These are phyloP conservation scores for Nemotelus pantherinus DNA, from an alignment of 2,888 invertebrate genomes.

Conservation along the genomic window DNA sequence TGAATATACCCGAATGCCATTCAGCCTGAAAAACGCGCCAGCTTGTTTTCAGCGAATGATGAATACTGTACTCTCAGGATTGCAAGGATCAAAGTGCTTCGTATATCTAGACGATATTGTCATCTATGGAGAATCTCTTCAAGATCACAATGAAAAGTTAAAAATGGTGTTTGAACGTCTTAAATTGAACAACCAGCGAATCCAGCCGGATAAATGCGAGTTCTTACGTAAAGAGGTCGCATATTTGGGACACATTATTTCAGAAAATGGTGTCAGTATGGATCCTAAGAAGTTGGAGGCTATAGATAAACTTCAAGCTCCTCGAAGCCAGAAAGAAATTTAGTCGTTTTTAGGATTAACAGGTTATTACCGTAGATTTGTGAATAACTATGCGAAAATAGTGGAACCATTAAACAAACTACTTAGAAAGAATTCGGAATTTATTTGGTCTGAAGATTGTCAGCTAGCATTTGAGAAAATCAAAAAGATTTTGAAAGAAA, in stretches of 20 bases:
- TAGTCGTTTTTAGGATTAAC: not conserved
- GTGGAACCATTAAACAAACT: not conserved
- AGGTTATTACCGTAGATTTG: not conserved
- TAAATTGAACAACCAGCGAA: too few species aligned
- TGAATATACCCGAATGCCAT: too few species aligned
- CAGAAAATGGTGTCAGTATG: too few species aligned
- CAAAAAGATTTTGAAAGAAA: not conserved
- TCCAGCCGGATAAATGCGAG: too few species aligned
- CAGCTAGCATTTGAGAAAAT: not conserved
- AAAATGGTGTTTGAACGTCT: not conserved
- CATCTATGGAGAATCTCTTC: slow-evolving; percentile 53
- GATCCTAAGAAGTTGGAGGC: too few species aligned
- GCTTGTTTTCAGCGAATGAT: slow-evolving; percentile 1
- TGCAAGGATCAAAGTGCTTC: slow-evolving; percentile 53
- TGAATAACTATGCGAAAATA: not conserved
- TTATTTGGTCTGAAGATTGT: not conserved
- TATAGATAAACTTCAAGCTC: not conserved
- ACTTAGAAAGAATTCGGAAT: not conserved
- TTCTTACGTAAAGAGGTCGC: too few species aligned
- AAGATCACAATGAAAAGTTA: slow-evolving; percentile 54
- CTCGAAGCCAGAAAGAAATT: not conserved
- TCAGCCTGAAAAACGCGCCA: not conserved
- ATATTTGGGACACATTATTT: too few species aligned
- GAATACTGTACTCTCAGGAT: slow-evolving; percentile 2
- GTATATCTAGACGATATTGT: slow-evolving; percentile 59